Base-by-base conservation (phyloP, 2,113 vertebrate species). In the Thamnophis sirtalis region DNA sequence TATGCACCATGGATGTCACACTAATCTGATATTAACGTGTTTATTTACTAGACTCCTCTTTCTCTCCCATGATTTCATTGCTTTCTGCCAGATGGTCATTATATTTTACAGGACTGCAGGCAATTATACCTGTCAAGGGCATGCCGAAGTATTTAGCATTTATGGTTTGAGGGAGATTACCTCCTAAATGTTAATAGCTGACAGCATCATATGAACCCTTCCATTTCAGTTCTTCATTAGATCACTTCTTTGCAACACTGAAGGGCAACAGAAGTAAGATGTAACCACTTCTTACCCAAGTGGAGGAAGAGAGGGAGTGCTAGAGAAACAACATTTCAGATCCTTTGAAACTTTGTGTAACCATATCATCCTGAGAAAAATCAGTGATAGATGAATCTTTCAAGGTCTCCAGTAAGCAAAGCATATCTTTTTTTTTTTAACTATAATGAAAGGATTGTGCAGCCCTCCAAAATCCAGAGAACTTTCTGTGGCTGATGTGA, bases 1-100 rank as follows among this genome's bases (percentile, higher is more conserved):
- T 90, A 80, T 87, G 58, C 38, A 90, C 92, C 93, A 93, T 28
- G 92, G 93, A 93, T 89, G 92, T 92, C 93, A 86, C 85, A 87
- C 84, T 86, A 85, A 8, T 87, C 56, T 91, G 51, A 53, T 43
- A 2, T 93, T 93, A 86, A 89, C 89, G 53, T 87, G 63, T n/a
- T 63, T 85, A 90, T n/a, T 1, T 91, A 63, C 90, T 86, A 86
- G 26, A 90, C 88, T 93, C 93, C n/a, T 54, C 21, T 90, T 93
- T 48, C 11, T 91, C 91, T 91, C 94, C 90, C 90, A 91, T 73
- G 85, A 28, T 0, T 0, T 88, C 93, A 89, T 7, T 49, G 10
- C 91, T 91, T 94, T 96, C 91, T 96, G 91, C 96, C 97, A 96
- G 95, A 94, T 94, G 95, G 93, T 90, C 93, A 51, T 88, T 89